A percentile compares a stretch with the other conserved stretches of the same genome.
Evolutionary conservation across 1,140 invertebrate genomes (phyloP).

Genomic region (Drosophila suzukii): DNA sequence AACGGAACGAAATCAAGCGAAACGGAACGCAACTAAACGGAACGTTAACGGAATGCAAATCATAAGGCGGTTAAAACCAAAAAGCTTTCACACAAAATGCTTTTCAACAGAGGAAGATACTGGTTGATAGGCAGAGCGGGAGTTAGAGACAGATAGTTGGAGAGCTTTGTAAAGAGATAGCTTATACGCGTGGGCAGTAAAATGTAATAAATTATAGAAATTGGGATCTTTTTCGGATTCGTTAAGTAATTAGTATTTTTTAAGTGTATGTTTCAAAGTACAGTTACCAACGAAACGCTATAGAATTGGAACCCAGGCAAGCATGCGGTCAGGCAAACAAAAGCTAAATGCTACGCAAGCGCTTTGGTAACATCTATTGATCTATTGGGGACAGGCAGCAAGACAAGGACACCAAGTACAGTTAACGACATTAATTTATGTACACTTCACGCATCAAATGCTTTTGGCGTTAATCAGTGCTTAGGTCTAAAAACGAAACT

Average conservation of each 20-base stretch:
- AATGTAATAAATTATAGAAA: conserved; percentile 25
- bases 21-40: conserved; percentile 16
- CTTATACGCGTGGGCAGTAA: conserved; percentile 23
- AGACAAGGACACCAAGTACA: conserved; percentile 35
- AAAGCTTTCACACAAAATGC: conserved; percentile 44
- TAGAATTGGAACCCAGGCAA: conserved; percentile 24
- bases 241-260: conserved; percentile 9
- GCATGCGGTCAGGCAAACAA: conserved; percentile 40
- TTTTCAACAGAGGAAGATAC: conserved; percentile 21
- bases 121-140: conserved; percentile 17
- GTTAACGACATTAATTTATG: conserved; percentile 30
- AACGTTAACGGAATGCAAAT: conserved; percentile 23
- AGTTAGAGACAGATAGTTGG: conserved; percentile 16
- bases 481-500: conserved; percentile 17
- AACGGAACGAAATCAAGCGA: conserved; percentile 12
- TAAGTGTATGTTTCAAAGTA: conserved; percentile 14
- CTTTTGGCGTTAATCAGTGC: conserved; percentile 15
- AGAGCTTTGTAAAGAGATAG: conserved; percentile 35
- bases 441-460: conserved; percentile 26
- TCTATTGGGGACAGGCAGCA: conserved; percentile 26
- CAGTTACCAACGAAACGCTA: conserved; percentile 31
- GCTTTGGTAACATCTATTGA: conserved; percentile 1
- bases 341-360: conserved; percentile 54
- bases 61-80: conserved; percentile 27
- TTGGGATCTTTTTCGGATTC: conserved; percentile 5